Conservation (phyloP, 2,797 vertebrate species). For the Peromyscus melanophrys region DNA sequence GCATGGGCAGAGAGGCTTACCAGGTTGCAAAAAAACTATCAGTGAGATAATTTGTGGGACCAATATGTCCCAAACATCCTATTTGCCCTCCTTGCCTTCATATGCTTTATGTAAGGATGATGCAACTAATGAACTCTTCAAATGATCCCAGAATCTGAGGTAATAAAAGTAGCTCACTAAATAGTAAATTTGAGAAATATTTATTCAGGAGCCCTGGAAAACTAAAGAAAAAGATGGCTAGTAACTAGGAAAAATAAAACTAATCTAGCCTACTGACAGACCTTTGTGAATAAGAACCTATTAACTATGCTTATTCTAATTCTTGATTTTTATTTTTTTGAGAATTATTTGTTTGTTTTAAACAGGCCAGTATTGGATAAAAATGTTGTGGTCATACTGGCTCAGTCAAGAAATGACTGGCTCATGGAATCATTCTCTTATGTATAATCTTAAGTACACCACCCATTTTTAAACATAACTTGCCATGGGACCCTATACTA, state of each 20-base stretch:
- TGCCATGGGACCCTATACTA: not conserved
- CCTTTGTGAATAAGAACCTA: not conserved
- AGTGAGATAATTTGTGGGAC: not conserved
- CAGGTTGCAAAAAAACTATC: no score
- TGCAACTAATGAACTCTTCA: not conserved
- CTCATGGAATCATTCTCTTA: not conserved
- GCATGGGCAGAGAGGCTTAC: no score
- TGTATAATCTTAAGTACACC: not conserved
- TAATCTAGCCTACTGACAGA: not conserved
- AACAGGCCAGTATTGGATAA: not conserved
- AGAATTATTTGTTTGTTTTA: not conserved
- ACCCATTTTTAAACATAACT: not conserved
- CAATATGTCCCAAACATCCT: not conserved
- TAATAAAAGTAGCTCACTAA: not conserved
- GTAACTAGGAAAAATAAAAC: not conserved
- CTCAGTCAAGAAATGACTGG: not conserved
- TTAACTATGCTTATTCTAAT: not conserved
- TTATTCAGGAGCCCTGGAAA: not conserved
- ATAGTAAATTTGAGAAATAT: not conserved
- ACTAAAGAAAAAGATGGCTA: not conserved
- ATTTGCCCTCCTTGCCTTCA: not conserved
- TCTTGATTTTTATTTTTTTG: constrained; percentile 19
- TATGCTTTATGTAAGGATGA: not conserved
- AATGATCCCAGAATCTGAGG: not conserved
- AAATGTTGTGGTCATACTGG: not conserved